Evolutionary conservation across 2,888 invertebrate genomes (phyloP), one percentile per base, ranked within the genome.

Genomic region (Sesia apiformis): DNA sequence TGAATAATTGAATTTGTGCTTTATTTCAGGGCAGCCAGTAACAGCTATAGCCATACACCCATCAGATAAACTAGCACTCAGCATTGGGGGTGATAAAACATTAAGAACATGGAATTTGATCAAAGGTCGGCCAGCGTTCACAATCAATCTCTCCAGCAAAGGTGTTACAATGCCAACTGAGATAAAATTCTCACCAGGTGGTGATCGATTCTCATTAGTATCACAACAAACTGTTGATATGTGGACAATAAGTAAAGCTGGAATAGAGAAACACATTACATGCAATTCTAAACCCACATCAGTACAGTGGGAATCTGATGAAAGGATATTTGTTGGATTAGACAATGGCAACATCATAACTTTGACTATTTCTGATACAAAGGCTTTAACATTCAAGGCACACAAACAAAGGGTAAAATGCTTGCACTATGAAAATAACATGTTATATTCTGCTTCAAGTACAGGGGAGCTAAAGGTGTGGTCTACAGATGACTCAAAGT

Each of bases 91-190:
- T 52, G 98, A 98, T 80, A 93, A 92, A 64, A 94, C 95, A 4
- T 79, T 98, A 51, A 90, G 94, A 67, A 98, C 98, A 3, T 98
- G 98, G 98, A 98, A 98, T 88, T 90, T 98, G 59, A 91, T 98
- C 0, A 97, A 97, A 78, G 98, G 98, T 0, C 92, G 97, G 58
- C 93, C 94, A 65, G 98, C 97, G 0, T 98, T 96, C 76, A 94
- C 95, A 1, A 95, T 95, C n/a, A 97, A 97, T 78, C 86, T 98
- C 41, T 92, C 93, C 59, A 93, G 91, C 69, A 94, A 93, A 83
- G 90, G 91, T 58, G 85, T 90, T 52, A 78, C 84, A 50, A 64
- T 82, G 69, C 81, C 87, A 51, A 80, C 86, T 66, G 91, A 91
- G 64, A 75, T 93, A 0, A 81, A 81, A 54, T 98, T 97, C 94